These are phyloP conservation scores for Ceratina australensis DNA, from an alignment of 1,140 invertebrate genomes.

Conservation along the genomic window DNA sequence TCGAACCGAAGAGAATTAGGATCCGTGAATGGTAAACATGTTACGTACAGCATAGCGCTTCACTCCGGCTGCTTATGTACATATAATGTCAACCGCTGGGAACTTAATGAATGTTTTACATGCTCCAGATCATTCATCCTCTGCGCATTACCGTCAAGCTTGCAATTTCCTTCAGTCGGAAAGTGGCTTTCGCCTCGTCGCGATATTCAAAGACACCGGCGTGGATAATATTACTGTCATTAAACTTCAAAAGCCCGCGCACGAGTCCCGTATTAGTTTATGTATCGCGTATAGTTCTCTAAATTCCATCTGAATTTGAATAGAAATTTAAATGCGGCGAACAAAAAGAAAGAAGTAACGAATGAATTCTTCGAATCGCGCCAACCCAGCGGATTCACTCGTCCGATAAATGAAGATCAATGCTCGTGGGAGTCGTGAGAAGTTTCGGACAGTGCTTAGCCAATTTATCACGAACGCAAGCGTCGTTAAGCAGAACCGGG, in stretches of 20 bases:
- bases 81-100: background rate
- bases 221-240: background rate
- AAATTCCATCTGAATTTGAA: no score
- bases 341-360: background rate
- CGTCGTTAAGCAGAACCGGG: slow-evolving; percentile 7
- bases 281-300: no score
- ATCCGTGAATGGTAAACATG: background rate
- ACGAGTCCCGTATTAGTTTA: no score
- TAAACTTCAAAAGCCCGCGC: background rate
- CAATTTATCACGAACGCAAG: slow-evolving; percentile 32
- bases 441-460: slow-evolving; percentile 8
- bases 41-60: background rate
- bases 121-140: background rate
- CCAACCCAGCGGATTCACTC: background rate
- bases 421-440: background rate
- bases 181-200: background rate
- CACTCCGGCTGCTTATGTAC: background rate
- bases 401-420: slow-evolving; percentile 15
- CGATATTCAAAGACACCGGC: background rate
- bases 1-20: background rate
- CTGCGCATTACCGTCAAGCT: background rate
- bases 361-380: background rate
- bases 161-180: background rate
- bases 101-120: background rate
- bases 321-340: no score